Evolutionary conservation across 2,113 vertebrate species (phyloP).

Genomic region (Nycticorax nycticorax): DNA sequence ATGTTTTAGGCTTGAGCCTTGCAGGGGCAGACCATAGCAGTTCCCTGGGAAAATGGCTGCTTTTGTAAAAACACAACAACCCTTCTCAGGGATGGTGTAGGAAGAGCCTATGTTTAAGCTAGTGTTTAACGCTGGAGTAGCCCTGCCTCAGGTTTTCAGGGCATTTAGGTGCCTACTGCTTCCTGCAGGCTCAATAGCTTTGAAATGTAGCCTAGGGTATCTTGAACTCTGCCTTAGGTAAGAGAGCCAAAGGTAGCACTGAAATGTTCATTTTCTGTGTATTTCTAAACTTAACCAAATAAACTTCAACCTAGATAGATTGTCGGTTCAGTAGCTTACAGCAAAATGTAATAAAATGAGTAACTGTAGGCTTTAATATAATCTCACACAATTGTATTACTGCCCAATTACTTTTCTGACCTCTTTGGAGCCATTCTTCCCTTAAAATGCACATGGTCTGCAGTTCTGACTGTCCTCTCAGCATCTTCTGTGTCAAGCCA

Average conservation of each 20-base stretch:
- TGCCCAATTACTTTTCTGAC: slow-evolving; percentile 58
- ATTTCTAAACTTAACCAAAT: slow-evolving; percentile 61
- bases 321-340: slow-evolving; percentile 29
- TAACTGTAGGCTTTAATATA: slow-evolving; percentile 63
- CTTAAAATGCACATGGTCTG: slow-evolving; percentile 22
- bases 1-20: background rate
- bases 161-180: background rate
- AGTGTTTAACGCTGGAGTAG: background rate
- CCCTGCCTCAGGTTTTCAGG: background rate
- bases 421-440: slow-evolving; percentile 46
- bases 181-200: background rate
- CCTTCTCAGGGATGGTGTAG: background rate
- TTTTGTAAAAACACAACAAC: background rate
- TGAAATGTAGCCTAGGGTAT: background rate
- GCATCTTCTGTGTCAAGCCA: background rate
- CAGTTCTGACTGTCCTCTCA: slow-evolving; percentile 30
- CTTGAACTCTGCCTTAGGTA: slow-evolving; percentile 16
- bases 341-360: slow-evolving; percentile 64
- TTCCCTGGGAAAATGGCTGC: background rate
- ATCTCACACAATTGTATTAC: slow-evolving; percentile 67
- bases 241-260: background rate
- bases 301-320: slow-evolving; percentile 56
- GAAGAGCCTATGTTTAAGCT: background rate
- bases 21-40: background rate
- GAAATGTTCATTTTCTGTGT: slow-evolving; percentile 34